Base-by-base conservation (phyloP, 2,888 invertebrate species). In the Tolmerus cingulatus region DNA sequence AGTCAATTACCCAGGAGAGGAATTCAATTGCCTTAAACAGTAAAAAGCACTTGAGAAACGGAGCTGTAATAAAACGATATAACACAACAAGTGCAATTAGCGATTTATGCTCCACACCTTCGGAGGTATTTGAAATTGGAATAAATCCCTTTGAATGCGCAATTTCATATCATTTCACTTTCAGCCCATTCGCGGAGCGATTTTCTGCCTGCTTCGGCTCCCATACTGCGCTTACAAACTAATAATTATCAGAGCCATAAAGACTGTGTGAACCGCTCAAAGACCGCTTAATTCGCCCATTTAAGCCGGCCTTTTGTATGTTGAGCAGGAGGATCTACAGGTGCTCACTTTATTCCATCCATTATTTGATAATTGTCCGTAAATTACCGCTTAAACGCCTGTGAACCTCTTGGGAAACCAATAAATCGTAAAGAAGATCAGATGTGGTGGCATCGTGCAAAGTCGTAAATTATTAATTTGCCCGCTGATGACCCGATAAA, bases 381-480 rank as follows among this genome's bases (percentile, higher is more conserved):
- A 78, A 40, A 78, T 23, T 40, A 23, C 3, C 23, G 9, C n/a
- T 78, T 78, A 78, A 78, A 23, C 19, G 43, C 40, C 43, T 23
- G 40, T 78, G 14, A 78, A 46, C 23, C 37, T 43, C 19, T 43
- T 43, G 66, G 66, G 27, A 23, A 66, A 12, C 12, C 27, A 23
- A 66, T 66, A 66, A 66, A 66, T 66, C 66, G 8, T 9, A 23
- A 66, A 66, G 19, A 66, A 66, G 66, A 66, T 66, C 66, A 66
- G 27, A 66, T 23, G 66, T 23, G 37, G n/a, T 37, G 37, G 43
- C 78, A 43, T 43, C 46, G 8, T 66, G 9, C 78, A 78, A 40
- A 78, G 78, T 19, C 40, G 40, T 78, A 78, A 43, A 78, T 78
- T 78, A 78, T 78, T 78, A 78, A 78, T 78, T 78, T 23, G 46